phyloP scores from a whole-genome alignment of 2,113 vertebrate species.

The Micronycteris hirsuta region DNA sequence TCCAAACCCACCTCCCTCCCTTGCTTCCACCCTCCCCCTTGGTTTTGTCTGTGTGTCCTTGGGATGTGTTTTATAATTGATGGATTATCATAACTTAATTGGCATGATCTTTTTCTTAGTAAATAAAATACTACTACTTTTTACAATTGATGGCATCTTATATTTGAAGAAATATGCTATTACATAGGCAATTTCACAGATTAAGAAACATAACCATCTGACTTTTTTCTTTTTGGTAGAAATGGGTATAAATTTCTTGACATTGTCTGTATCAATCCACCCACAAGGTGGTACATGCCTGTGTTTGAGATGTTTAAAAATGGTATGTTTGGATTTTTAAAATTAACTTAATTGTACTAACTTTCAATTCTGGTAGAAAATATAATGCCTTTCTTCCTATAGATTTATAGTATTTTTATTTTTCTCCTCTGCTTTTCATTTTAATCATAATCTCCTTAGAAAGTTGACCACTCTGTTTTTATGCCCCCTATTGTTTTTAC shows the following conservation, averaged over 20 bases:
- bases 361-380: slow-evolving; percentile 65
- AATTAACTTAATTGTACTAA: slow-evolving; percentile 77
- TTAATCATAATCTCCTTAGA: slow-evolving; percentile 35
- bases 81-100: background rate
- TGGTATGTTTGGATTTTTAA: slow-evolving; percentile 69
- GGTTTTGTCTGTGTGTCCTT: too few species aligned
- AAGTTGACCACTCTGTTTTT: background rate
- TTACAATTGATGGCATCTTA: slow-evolving; percentile 1
- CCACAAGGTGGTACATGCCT: slow-evolving; percentile 66
- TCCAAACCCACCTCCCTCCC: too few species aligned
- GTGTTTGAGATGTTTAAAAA: slow-evolving; percentile 60
- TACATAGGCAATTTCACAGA: slow-evolving; percentile 50
- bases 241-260: slow-evolving; percentile 51
- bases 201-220: slow-evolving; percentile 75
- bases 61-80: background rate
- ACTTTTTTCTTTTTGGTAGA: slow-evolving; percentile 60
- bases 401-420: slow-evolving; percentile 67
- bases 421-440: slow-evolving; percentile 49
- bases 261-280: slow-evolving; percentile 73
- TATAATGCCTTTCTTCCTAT: slow-evolving; percentile 60
- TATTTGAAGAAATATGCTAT: background rate
- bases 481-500: background rate
- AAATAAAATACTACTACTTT: background rate
- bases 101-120: background rate
- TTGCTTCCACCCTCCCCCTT: too few species aligned